These are phyloP conservation scores for Popillia japonica DNA, from an alignment of 1,140 invertebrate species.

Conservation along the genomic window DNA sequence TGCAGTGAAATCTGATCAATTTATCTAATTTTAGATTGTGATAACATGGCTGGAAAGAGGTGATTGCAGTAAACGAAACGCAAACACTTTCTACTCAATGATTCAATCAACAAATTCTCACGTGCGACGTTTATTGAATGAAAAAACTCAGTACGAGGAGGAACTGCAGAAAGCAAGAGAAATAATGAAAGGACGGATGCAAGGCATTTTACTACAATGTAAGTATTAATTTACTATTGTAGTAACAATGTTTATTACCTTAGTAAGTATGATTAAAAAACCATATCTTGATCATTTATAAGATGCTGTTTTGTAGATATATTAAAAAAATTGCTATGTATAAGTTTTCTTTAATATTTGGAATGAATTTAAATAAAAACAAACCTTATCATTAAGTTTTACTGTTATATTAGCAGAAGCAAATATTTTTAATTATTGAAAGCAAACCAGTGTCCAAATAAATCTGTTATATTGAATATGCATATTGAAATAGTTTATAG, in stretches of 20 bases:
- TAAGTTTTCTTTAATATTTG: no score
- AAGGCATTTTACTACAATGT: slow-evolving; percentile 84
- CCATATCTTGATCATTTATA: neutral
- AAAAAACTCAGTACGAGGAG: slow-evolving; percentile 86
- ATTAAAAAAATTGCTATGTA: no score
- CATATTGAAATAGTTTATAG: slow-evolving; percentile 12
- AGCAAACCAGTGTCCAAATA: neutral
- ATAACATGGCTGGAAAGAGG: slow-evolving; percentile 90
- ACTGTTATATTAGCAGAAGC: no score
- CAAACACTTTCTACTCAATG: slow-evolving; percentile 91
- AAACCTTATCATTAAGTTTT: no score
- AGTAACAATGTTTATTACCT: neutral
- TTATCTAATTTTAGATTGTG: slow-evolving; percentile 67
- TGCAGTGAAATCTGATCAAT: no score
- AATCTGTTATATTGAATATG: neutral
- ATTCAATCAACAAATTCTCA: slow-evolving; percentile 94
- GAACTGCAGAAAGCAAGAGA: slow-evolving; percentile 84
- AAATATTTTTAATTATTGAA: no score
- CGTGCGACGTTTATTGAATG: slow-evolving; percentile 80
- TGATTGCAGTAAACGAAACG: slow-evolving; percentile 88
- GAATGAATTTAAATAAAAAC: no score
- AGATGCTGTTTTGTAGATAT: neutral
- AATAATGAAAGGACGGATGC: slow-evolving; percentile 80
- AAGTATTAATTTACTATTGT: slow-evolving; percentile 63
- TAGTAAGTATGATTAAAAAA: slow-evolving; percentile 4